Evolutionary conservation across 2,797 vertebrate genomes (phyloP).

Genomic region (Aulostomus chinensis): DNA sequence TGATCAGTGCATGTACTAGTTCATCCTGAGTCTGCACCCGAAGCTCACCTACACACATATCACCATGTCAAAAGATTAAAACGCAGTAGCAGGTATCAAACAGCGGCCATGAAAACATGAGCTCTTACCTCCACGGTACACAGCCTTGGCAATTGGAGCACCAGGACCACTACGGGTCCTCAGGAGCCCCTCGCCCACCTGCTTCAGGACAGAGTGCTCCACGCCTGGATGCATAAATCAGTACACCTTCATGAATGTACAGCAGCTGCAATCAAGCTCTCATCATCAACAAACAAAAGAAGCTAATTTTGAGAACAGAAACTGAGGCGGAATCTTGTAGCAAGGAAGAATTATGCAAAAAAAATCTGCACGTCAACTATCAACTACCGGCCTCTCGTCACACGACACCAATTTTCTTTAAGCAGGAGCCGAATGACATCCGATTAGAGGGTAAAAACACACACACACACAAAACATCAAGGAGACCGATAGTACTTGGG

Average conservation of each 20-base stretch:
- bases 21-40: constrained; percentile 81
- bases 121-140: constrained; percentile 86
- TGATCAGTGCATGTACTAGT: constrained; percentile 87
- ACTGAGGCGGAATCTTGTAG: no score
- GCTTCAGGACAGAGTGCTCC: constrained; percentile 85
- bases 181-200: constrained; percentile 86
- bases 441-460: no score
- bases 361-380: no score
- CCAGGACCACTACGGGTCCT: constrained; percentile 82
- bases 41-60: constrained; percentile 83
- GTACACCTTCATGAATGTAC: not conserved
- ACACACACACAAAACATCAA: not conserved
- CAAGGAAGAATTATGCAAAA: no score
- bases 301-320: not conserved
- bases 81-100: rapidly evolving
- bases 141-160: constrained; percentile 73
- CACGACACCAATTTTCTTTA: no score
- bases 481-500: not conserved
- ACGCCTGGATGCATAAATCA: constrained; percentile 78
- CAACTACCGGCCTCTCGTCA: no score
- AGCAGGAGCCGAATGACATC: no score
- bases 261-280: not conserved
- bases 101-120: not conserved
- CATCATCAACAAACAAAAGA: not conserved
- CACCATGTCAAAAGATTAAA: not conserved